These are phyloP conservation scores for Hippocampus barbouri DNA, from an alignment of 2,113 vertebrate genomes.

Conservation along the genomic window DNA sequence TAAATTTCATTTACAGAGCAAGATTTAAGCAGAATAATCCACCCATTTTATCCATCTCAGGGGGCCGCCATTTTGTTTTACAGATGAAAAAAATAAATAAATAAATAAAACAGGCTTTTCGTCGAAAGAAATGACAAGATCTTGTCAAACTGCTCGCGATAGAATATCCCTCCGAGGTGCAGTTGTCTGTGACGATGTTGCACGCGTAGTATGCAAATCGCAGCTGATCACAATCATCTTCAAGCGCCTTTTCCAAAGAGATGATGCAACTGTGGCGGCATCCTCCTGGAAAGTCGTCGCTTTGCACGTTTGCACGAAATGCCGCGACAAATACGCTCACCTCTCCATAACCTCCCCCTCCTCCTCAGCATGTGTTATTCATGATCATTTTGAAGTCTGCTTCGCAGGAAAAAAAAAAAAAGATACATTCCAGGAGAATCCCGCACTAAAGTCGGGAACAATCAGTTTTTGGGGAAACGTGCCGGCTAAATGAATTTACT, in stretches of 20 bases:
- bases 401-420: conserved; percentile 11
- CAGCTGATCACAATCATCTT: conserved; percentile 22
- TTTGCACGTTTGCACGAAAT: conserved; percentile 24
- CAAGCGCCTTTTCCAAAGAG: background rate
- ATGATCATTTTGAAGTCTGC: conserved; percentile 36
- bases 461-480: background rate
- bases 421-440: conserved; percentile 13
- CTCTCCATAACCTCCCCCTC: conserved; percentile 28
- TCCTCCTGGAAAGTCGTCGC: conserved; percentile 29
- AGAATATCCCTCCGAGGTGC: background rate
- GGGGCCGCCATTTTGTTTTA: no score
- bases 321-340: conserved; percentile 35
- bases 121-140: background rate
- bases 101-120: background rate
- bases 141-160: background rate
- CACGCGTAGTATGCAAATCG: conserved; percentile 27
- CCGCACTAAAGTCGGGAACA: conserved; percentile 18
- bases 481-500: background rate
- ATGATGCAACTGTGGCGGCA: conserved; percentile 21
- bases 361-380: conserved; percentile 37
- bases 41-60: no score
- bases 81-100: no score
- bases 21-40: no score
- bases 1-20: no score
- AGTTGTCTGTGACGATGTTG: conserved; percentile 15